A percentile compares a stretch with the other conserved stretches of the same genome.
Evolutionary conservation across 1,140 invertebrate species (phyloP).

Genomic region (Caenorhabditis tropicalis): DNA sequence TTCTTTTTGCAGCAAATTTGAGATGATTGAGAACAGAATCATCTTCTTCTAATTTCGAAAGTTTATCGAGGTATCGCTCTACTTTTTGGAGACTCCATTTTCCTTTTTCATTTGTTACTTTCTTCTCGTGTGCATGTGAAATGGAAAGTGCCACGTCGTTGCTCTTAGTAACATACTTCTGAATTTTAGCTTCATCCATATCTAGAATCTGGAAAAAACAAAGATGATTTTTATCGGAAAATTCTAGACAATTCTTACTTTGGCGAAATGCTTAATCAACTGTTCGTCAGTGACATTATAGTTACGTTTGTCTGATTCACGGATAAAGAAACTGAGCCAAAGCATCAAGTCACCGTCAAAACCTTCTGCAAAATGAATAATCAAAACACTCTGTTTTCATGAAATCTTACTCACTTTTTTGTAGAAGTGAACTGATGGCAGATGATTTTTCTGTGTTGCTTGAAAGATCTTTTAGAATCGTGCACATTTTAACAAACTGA

Average conservation of each 20-base stretch:
- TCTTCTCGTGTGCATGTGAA: slow-evolving; percentile 30
- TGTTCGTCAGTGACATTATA: slow-evolving; percentile 50
- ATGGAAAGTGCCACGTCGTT: slow-evolving; percentile 33
- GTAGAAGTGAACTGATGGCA: slow-evolving; percentile 35
- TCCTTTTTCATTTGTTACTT: background rate
- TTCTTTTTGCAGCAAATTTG: slow-evolving; percentile 49
- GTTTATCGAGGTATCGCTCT: slow-evolving; percentile 50
- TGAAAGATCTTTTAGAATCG: background rate
- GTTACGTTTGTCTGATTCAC: slow-evolving; percentile 16
- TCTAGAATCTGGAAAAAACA: slow-evolving; percentile 39
- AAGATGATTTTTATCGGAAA: background rate
- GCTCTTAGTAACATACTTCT: slow-evolving; percentile 18
- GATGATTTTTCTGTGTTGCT: slow-evolving; percentile 31
- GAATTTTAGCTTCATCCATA: slow-evolving; percentile 1
- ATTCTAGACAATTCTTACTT: slow-evolving; percentile 8
- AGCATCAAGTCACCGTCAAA: slow-evolving; percentile 48
- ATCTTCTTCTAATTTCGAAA: background rate
- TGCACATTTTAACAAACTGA: slow-evolving; percentile 52
- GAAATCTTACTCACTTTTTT: slow-evolving; percentile 3
- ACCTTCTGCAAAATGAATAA: slow-evolving; percentile 25
- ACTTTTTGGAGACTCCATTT: slow-evolving; percentile 55
- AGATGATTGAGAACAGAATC: background rate
- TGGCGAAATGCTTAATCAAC: slow-evolving; percentile 43
- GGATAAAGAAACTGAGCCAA: slow-evolving; percentile 43
- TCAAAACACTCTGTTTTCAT: background rate